Conservation (phyloP, 2,113 vertebrate genomes). For the Nannospalax galili region DNA sequence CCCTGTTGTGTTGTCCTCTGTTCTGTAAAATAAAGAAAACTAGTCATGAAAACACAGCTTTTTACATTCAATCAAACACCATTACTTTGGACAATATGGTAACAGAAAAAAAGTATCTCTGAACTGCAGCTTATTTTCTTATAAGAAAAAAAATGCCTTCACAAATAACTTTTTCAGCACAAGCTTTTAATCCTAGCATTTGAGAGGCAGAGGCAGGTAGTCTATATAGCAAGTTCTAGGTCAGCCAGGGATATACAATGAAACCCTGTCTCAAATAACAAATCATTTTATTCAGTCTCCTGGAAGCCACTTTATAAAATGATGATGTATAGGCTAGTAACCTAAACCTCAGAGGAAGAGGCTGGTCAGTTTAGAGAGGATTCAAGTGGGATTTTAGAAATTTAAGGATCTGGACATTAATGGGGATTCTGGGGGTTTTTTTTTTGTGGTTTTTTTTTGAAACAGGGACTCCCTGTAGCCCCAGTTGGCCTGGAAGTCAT, state of each 20-base stretch:
- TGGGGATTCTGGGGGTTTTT: neutral
- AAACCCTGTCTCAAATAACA: neutral
- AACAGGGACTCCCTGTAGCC: too few relatives aligned
- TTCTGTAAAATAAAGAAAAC: conserved; percentile 87
- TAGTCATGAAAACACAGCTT: conserved; percentile 60
- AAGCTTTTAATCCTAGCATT: neutral
- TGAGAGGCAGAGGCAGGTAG: neutral
- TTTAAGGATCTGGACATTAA: neutral
- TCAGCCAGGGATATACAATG: too few relatives aligned
- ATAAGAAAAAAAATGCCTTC: conserved; percentile 7
- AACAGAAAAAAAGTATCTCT: neutral
- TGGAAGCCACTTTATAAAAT: conserved; percentile 47
- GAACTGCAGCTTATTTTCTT: conserved; percentile 34
- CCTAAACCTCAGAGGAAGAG: conserved; percentile 46
- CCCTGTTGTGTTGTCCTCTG: conserved; percentile 98
- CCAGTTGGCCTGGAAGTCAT: too few relatives aligned
- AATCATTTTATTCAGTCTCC: conserved; percentile 27
- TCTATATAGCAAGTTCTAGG: neutral
- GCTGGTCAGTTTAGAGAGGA: neutral
- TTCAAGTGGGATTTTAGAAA: neutral
- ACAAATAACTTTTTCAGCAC: neutral
- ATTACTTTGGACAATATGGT: neutral
- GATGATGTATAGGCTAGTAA: neutral
- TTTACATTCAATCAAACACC: neutral
- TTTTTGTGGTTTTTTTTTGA: neutral